Conservation (phyloP, 2,797 vertebrate genomes). For the Malacoraja senta region DNA sequence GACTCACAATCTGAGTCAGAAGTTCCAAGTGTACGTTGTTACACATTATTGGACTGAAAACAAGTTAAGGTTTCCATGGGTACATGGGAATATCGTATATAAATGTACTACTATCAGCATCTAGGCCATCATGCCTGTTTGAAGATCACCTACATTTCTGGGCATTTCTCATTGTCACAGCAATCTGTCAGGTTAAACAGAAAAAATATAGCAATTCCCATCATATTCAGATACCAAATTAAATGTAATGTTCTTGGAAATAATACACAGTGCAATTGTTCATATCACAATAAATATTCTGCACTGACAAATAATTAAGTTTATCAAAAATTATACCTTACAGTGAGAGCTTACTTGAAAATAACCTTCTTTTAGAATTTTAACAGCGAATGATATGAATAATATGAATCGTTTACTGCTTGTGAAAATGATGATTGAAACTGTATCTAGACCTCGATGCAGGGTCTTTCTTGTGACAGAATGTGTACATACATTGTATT, state of each 20-base stretch:
- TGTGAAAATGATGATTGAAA: background rate
- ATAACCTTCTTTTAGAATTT: background rate
- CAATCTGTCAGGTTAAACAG: background rate
- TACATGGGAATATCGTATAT: background rate
- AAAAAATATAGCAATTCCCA: background rate
- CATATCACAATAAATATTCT: background rate
- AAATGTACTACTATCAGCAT: background rate
- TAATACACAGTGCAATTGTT: background rate
- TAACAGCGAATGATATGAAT: background rate
- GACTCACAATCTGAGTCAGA: background rate
- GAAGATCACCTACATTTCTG: slow-evolving; percentile 10
- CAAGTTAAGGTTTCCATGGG: background rate
- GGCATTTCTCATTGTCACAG: background rate
- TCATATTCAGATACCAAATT: background rate
- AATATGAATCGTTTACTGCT: background rate
- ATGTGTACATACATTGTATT: too few species aligned
- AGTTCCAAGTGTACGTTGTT: background rate
- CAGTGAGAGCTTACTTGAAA: background rate
- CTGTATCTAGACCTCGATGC: background rate
- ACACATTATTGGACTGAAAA: slow-evolving; percentile 4
- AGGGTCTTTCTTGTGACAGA: too few species aligned
- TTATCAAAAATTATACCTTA: background rate
- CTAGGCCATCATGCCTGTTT: background rate
- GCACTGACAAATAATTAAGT: background rate
- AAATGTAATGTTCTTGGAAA: background rate